phyloP scores from a whole-genome alignment of 2,888 invertebrate species.

The Apotomis betuletana region DNA sequence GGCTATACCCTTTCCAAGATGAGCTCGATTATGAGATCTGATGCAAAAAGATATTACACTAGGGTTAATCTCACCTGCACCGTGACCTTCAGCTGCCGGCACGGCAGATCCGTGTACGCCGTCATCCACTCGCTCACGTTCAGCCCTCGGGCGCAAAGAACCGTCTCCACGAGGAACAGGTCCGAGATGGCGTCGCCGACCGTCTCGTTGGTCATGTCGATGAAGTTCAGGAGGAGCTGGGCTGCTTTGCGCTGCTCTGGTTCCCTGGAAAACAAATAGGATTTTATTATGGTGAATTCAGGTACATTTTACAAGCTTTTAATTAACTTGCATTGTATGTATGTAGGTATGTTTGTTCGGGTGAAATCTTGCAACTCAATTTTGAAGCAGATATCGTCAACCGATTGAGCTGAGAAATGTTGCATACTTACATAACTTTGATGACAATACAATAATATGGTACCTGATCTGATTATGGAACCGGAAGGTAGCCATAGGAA shows the following conservation, averaged over 20 bases:
- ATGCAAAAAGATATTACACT: too few relatives aligned
- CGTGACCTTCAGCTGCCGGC: constrained; percentile 93
- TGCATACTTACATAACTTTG: too few relatives aligned
- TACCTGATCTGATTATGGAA: too few relatives aligned
- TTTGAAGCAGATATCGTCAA: too few relatives aligned
- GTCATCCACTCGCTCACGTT: constrained; percentile 90
- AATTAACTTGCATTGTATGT: too few relatives aligned
- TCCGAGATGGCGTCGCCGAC: constrained; percentile 99
- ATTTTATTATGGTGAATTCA: neutral
- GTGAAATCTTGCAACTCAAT: too few relatives aligned
- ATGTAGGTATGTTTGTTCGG: too few relatives aligned
- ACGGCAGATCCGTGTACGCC: constrained; percentile 94
- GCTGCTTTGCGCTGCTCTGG: constrained; percentile 83
- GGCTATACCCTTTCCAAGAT: too few relatives aligned
- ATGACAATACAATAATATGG: too few relatives aligned
- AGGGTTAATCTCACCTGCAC: constrained; percentile 82
- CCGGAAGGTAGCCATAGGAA: too few relatives aligned
- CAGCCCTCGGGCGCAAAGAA: constrained; percentile 92
- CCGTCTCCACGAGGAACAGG: constrained; percentile 95
- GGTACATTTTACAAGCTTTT: neutral
- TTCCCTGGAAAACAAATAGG: constrained; percentile 56
- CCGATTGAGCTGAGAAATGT: too few relatives aligned
- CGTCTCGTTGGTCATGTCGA: constrained; percentile 95
- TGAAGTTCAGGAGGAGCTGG: constrained; percentile 85
- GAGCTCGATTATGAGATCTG: too few relatives aligned